Base-by-base conservation (phyloP, 2,113 vertebrate genomes). In the Pipa parva region DNA sequence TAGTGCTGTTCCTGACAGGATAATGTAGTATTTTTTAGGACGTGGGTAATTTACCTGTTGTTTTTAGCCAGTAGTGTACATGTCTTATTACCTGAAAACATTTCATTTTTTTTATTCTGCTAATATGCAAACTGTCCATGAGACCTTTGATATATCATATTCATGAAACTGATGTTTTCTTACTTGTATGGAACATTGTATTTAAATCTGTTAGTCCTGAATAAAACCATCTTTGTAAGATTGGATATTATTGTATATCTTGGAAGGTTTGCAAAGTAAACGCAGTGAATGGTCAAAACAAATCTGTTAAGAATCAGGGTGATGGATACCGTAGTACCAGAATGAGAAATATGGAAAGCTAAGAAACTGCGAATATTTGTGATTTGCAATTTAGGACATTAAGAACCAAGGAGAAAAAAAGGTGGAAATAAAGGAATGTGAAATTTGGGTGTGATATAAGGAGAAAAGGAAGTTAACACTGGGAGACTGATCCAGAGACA, bases 171-270 rank as follows among this genome's bases (percentile, higher is more conserved):
- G 76, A 78, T 81, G 82, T 79, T 85, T 87, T 86, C 79, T 71
- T 85, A 80, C 85, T 88, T 89, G 86, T 89, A 86, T 83, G 81
- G 80, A 86, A 70, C 87, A 87, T 85, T 86, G 84, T 89, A 85
- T 88, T 87, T 86, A 88, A 86, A 87, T 63, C 81, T 88, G 81
- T 83, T 83, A 82, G 83, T 87, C 82, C 78, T 86, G 85, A 90
- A 85, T 88, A 86, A 88, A 85, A 76, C 61, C 76, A 84, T 85
- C 85, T 88, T 89, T 86, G 83, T 77, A 85, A 84, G 82, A 80
- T 77, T 71, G 72, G 74, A 78, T 71, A 79, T 72, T 45, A n/a
- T 10, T 24, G 46, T 24, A 10, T 49, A 49, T 12, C 31, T 33
- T n/a, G n/a, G n/a, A n/a, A n/a, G n/a, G n/a, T n/a, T n/a, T n/a